Evolutionary conservation across 2,113 vertebrate species (phyloP).

Genomic region (Phrynosoma blainvillii): DNA sequence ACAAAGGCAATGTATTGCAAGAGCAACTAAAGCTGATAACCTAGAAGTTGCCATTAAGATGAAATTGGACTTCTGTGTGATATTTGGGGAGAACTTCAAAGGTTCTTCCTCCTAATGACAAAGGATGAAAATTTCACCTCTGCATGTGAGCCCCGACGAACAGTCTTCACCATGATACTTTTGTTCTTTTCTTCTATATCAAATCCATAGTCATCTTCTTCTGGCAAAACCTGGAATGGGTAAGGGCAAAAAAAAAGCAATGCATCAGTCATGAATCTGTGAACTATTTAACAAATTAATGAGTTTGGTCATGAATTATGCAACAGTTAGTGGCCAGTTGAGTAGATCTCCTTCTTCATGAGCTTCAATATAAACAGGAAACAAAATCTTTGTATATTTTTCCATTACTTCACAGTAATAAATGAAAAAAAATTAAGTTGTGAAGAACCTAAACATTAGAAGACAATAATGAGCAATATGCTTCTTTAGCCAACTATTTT

Average conservation of each 20-base stretch:
- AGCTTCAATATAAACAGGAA: background rate
- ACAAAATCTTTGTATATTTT: background rate
- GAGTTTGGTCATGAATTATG: background rate
- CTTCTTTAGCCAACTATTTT: background rate
- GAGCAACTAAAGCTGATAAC: background rate
- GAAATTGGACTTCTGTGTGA: background rate
- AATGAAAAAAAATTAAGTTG: background rate
- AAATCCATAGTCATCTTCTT: slow-evolving; percentile 96
- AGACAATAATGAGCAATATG: background rate
- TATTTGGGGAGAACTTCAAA: slow-evolving; percentile 5
- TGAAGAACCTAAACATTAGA: background rate
- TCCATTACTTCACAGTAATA: background rate
- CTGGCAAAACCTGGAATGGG: slow-evolving; percentile 87
- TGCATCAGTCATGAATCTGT: fast-evolving
- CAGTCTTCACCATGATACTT: slow-evolving; percentile 90
- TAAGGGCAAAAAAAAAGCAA: background rate
- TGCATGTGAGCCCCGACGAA: slow-evolving; percentile 90
- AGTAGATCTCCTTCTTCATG: background rate
- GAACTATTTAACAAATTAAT: slow-evolving; percentile 6
- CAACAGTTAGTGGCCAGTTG: background rate
- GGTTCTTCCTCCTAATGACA: slow-evolving; percentile 4
- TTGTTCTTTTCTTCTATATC: slow-evolving; percentile 98
- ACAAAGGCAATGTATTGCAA: slow-evolving; percentile 27
- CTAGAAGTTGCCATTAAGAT: background rate
- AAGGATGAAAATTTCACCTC: slow-evolving; percentile 81